A percentile compares a stretch with the other conserved stretches of the same genome.
Evolutionary conservation across 2,888 invertebrate species (phyloP).

Genomic region (Brachycybe producta): DNA sequence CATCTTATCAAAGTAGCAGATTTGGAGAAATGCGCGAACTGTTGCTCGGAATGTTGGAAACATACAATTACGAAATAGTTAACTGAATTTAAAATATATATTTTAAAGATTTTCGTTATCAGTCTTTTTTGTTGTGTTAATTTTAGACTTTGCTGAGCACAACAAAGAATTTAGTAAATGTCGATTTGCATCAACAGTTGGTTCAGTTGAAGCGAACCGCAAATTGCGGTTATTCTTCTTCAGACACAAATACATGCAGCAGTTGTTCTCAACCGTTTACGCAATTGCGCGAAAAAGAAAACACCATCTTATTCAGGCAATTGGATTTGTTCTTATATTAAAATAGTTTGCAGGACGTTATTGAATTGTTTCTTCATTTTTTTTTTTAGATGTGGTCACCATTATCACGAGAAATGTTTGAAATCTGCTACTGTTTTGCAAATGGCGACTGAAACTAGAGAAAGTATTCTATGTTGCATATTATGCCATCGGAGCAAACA

Average conservation of each 20-base stretch:
- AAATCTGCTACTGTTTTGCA: not conserved
- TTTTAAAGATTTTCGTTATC: no score
- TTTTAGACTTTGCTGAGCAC: constrained; percentile 14
- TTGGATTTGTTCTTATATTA: not conserved
- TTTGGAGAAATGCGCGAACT: constrained; percentile 18
- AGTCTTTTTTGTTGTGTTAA: no score
- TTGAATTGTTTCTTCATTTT: not conserved
- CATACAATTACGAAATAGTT: constrained; percentile 20
- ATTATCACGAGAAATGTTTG: constrained; percentile 10
- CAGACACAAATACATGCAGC: constrained; percentile 4
- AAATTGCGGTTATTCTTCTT: constrained; percentile 11
- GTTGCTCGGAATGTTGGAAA: constrained; percentile 18
- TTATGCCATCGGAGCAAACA: not conserved
- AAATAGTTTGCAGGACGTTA: not conserved
- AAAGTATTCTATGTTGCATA: not conserved
- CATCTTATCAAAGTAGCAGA: constrained; percentile 14
- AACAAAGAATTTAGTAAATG: constrained; percentile 13
- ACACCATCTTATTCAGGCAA: constrained; percentile 6
- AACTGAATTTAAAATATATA: no score
- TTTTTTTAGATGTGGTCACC: constrained; percentile 10
- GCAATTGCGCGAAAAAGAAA: constrained; percentile 7
- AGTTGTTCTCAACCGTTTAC: constrained; percentile 2
- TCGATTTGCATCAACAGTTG: constrained; percentile 12
- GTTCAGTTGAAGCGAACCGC: not conserved
- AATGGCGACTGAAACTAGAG: not conserved